Conservation (phyloP, 2,113 vertebrate species). For the Lethenteron camtschaticum region DNA sequence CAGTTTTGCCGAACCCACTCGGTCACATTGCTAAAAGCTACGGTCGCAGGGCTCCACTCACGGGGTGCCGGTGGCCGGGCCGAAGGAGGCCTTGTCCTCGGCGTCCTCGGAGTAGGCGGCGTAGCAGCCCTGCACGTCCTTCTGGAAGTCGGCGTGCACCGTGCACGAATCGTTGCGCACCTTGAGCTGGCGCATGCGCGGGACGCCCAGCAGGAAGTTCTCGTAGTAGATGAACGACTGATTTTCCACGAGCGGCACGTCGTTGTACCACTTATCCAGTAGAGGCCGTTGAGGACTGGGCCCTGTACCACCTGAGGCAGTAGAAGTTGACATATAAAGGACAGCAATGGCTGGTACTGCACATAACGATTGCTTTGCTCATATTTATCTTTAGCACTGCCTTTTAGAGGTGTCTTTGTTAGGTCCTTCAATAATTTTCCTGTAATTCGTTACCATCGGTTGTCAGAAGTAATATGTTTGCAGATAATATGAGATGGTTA, state of each 20-base stretch:
- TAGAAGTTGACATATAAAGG: not conserved
- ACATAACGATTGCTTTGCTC: no score
- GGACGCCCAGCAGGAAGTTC: constrained; percentile 22
- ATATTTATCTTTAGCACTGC: no score
- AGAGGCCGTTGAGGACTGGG: constrained; percentile 25
- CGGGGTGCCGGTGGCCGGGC: constrained; percentile 14
- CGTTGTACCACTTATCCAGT: constrained; percentile 20
- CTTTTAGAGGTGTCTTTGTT: no score
- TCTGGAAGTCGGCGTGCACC: constrained; percentile 16
- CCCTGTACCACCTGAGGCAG: constrained; percentile 21
- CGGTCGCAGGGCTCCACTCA: constrained; percentile 14
- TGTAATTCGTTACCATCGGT: no score
- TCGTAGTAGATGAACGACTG: constrained; percentile 23
- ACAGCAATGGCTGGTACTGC: no score
- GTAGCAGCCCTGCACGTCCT: constrained; percentile 17
- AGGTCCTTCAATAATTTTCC: no score
- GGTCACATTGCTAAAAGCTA: no score
- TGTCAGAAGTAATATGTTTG: no score
- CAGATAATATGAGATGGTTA: no score
- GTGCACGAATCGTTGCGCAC: constrained; percentile 19
- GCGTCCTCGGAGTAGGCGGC: constrained; percentile 9
- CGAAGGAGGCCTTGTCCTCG: constrained; percentile 23
- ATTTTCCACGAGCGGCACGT: constrained; percentile 7
- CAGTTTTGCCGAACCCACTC: no score
- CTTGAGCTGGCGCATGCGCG: constrained; percentile 24